Evolutionary conservation across 2,113 vertebrate species (phyloP).

Genomic region (Labrus mixtus): DNA sequence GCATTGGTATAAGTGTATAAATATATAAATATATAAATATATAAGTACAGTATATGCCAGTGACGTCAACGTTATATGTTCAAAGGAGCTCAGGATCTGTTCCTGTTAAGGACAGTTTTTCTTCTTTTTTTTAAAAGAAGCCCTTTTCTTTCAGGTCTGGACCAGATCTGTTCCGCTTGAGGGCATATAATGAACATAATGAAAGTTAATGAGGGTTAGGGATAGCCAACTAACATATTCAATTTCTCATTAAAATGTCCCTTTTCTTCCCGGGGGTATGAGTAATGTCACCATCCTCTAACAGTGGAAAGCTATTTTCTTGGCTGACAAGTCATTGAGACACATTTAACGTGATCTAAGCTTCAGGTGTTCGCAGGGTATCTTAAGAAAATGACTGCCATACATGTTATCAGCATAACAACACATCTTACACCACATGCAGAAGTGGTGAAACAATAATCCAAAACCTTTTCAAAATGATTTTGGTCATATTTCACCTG

Average conservation of each 20-base stretch:
- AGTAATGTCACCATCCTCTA: conserved; percentile 9
- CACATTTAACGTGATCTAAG: not conserved
- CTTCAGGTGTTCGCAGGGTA: not conserved
- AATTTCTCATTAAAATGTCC: conserved; percentile 63
- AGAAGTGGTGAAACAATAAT: no score
- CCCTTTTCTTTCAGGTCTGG: conserved; percentile 4
- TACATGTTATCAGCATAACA: no score
- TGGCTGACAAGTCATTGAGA: conserved; percentile 3
- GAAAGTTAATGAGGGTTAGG: conserved; percentile 60
- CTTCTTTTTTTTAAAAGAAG: not conserved
- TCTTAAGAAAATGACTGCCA: no score
- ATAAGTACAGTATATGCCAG: not conserved
- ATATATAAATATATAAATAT: no score
- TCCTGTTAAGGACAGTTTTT: not conserved
- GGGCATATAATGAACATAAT: conserved; percentile 37
- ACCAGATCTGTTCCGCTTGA: conserved; percentile 30
- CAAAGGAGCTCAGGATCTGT: not conserved
- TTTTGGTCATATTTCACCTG: no score
- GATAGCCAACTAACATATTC: conserved; percentile 53
- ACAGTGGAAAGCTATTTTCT: conserved; percentile 9
- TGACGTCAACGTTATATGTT: not conserved
- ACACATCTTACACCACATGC: no score
- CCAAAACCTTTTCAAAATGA: no score
- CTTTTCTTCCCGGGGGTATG: conserved; percentile 29
- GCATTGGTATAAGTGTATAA: not conserved